Conservation (phyloP, 2,797 vertebrate species). For the Platyrinchus mystaceus region DNA sequence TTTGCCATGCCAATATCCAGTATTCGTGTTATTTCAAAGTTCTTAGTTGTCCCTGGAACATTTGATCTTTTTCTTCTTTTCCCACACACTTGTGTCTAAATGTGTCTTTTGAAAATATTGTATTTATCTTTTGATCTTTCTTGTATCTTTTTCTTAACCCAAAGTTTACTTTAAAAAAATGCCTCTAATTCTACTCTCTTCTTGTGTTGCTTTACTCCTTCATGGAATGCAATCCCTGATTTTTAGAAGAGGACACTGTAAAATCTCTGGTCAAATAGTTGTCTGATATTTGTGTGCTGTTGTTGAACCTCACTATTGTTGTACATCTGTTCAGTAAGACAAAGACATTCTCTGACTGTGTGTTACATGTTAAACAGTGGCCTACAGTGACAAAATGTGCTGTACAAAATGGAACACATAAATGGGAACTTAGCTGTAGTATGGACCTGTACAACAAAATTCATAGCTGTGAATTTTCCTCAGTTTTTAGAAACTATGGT, state of each 20-base stretch:
- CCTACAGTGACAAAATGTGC: not conserved
- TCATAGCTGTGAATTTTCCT: not conserved
- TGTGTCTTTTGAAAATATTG: not conserved
- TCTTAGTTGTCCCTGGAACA: not conserved
- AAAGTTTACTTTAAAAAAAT: not conserved
- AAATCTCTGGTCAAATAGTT: not conserved
- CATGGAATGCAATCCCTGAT: not conserved
- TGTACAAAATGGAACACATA: not conserved
- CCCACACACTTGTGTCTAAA: not conserved
- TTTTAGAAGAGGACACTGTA: not conserved
- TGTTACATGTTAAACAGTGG: not conserved
- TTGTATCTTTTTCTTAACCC: not conserved
- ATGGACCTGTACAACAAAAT: not conserved
- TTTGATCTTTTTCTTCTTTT: not conserved
- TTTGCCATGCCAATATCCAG: not conserved
- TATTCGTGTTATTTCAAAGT: not conserved
- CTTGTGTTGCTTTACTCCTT: not conserved
- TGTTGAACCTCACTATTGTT: not conserved
- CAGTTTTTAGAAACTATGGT: not conserved
- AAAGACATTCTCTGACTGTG: not conserved
- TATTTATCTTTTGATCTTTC: not conserved
- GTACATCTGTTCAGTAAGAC: not conserved
- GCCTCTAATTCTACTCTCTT: accelerated
- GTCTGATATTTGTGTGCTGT: not conserved
- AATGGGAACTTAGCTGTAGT: not conserved